phyloP scores from a whole-genome alignment of 2,888 invertebrate genomes.

The Ophioninae sp. region DNA sequence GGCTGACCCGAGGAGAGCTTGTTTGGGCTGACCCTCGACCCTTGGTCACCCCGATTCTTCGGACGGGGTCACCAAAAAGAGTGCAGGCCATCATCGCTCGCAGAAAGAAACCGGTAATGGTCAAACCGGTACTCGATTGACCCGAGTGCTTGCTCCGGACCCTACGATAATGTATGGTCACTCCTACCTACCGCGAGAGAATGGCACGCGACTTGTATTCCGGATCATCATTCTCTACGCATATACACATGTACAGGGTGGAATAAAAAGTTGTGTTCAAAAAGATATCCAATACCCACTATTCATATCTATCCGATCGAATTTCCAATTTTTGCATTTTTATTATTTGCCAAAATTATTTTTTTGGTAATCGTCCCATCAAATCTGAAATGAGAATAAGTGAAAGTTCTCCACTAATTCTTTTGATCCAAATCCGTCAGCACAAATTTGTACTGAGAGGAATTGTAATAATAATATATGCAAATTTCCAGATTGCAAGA shows the following conservation, averaged over 20 bases:
- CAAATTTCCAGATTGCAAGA: too few species aligned
- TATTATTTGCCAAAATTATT: background rate
- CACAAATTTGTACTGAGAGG: too few species aligned
- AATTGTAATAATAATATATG: too few species aligned
- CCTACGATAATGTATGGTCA: constrained; percentile 76
- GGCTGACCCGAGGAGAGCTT: constrained; percentile 78
- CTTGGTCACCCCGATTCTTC: constrained; percentile 66
- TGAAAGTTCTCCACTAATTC: too few species aligned
- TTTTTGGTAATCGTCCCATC: too few species aligned
- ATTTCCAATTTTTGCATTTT: background rate
- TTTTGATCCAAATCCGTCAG: too few species aligned
- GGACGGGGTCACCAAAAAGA: constrained; percentile 49
- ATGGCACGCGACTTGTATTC: constrained; percentile 74
- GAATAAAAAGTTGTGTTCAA: background rate
- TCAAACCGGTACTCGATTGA: constrained; percentile 74
- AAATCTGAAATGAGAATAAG: too few species aligned
- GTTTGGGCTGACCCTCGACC: constrained; percentile 80
- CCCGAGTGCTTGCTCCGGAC: constrained; percentile 68
- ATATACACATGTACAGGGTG: constrained; percentile 1
- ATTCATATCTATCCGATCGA: background rate
- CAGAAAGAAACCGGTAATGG: constrained; percentile 73
- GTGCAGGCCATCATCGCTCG: constrained; percentile 35
- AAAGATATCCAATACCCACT: background rate
- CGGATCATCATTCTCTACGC: constrained; percentile 74
- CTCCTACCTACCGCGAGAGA: constrained; percentile 71